Evolutionary conservation across 2,797 vertebrate genomes (phyloP), one percentile per base, ranked within the genome.

Genomic region (Antennarius maculatus): DNA sequence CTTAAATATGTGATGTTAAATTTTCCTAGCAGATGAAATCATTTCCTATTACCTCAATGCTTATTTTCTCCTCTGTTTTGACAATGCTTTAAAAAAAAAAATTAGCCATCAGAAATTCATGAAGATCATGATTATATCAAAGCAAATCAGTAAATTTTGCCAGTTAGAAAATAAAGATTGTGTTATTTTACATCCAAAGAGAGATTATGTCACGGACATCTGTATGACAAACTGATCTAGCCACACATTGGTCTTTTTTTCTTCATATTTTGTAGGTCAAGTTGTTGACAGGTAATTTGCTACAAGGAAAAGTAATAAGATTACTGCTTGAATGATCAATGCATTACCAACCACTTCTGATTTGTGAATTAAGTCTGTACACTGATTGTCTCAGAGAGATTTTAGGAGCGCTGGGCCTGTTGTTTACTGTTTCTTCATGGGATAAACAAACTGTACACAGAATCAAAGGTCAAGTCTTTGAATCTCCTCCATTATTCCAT

Each of bases 331-430:
- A 57, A 67, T 6, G 60, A 65, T 58, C 54, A 74, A 76, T 74
- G 67, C 75, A 73, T 83, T 77, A 77, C 59, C 53, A 59, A 71
- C 75, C 74, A 61, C 56, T 41, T 59, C 16, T n/a, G 27, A 45
- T 66, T 49, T 39, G 27, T 73, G 51, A 29, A 17, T 37, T 52
- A 62, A 55, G 46, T 67, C 50, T 82, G 77, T 71, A 71, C 66
- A 60, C 63, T 61, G 81, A 75, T 51, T 61, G 69, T 80, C 55
- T 72, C 50, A 63, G 55, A 82, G 61, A 81, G 76, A 73, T 76
- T 76, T 74, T 39, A 61, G 57, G 39, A 74, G 69, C 60, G 49
- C 55, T 59, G 61, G 63, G 45, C 54, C 50, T 54, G 7, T 71
- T 43, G 34, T 51, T 53, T 62, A 29, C 59, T 47, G 41, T 66